These are phyloP conservation scores for Anguilla anguilla DNA, from an alignment of 2,797 vertebrate species.

Conservation along the genomic window DNA sequence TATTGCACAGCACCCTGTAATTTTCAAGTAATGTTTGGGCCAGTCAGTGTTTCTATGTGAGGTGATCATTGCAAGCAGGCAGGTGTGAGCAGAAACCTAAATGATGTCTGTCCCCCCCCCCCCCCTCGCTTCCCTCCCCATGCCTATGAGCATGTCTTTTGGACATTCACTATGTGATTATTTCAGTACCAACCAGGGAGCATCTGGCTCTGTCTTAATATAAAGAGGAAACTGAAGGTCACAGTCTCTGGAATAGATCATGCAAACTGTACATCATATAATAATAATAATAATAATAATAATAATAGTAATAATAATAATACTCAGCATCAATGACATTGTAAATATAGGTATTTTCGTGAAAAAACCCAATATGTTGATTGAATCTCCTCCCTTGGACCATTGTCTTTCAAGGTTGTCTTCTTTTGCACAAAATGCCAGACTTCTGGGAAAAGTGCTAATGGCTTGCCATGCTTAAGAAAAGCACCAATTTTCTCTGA, in stretches of 20 bases:
- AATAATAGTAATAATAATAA: neutral
- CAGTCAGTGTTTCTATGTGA: neutral
- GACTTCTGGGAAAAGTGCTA: neutral
- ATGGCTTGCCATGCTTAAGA: neutral
- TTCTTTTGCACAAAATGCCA: neutral
- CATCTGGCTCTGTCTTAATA: neutral
- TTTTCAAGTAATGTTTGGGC: neutral
- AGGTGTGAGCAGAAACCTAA: too few species aligned
- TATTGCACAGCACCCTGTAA: neutral
- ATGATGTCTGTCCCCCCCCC: too few species aligned
- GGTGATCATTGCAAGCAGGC: neutral
- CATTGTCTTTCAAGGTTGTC: neutral
- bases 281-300: too few species aligned
- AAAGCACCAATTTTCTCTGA: neutral
- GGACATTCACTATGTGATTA: conserved; percentile 12
- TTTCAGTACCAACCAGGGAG: neutral
- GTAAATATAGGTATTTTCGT: neutral
- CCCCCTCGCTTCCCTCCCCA: too few species aligned
- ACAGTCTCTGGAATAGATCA: neutral
- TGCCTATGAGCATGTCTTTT: neutral
- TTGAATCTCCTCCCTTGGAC: neutral
- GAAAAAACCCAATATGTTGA: neutral
- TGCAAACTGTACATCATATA: too few species aligned
- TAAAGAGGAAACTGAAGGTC: conserved; percentile 3
- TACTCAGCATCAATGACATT: neutral